Percentiles rank a stretch among this genome's conserved stretches.
Conservation (phyloP, 2,888 invertebrate species). For the Mystacides longicornis region DNA sequence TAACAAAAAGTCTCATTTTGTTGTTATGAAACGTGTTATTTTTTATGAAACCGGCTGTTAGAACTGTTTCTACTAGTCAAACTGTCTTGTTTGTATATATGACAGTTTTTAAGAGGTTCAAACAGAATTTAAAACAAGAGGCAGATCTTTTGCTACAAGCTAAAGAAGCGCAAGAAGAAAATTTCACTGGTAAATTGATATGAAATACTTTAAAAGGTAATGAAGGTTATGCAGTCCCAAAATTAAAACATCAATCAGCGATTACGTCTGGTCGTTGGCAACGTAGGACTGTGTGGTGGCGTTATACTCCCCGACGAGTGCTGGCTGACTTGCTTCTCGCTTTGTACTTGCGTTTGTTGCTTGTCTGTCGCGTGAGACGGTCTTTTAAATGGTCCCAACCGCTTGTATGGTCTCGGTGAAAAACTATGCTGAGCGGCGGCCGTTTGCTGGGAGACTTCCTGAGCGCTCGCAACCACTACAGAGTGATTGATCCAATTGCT, state of each 20-base stretch:
- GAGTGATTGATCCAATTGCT: conserved; percentile 30
- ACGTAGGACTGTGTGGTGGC: conserved; percentile 24
- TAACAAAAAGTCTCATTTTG: no score
- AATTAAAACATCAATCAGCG: conserved; percentile 13
- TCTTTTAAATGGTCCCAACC: conserved; percentile 58
- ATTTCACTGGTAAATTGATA: no score
- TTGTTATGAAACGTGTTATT: no score
- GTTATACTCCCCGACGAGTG: conserved; percentile 10
- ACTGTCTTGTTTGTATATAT: no score
- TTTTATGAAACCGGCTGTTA: no score
- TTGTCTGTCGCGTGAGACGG: conserved; percentile 34
- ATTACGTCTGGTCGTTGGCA: conserved; percentile 20
- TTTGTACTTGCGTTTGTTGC: conserved; percentile 24
- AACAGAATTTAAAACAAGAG: no score
- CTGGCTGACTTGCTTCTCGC: conserved; percentile 16
- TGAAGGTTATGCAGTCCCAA: neutral
- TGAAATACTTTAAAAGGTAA: neutral
- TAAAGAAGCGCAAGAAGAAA: no score
- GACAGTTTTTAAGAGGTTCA: no score
- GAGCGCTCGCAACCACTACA: conserved; percentile 31
- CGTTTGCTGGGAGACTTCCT: conserved; percentile 24
- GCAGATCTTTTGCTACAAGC: no score
- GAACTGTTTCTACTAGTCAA: no score
- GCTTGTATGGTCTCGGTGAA: conserved; percentile 64
- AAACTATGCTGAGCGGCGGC: conserved; percentile 40